Conservation (phyloP, 1,140 invertebrate species). For the Homalodisca vitripennis region DNA sequence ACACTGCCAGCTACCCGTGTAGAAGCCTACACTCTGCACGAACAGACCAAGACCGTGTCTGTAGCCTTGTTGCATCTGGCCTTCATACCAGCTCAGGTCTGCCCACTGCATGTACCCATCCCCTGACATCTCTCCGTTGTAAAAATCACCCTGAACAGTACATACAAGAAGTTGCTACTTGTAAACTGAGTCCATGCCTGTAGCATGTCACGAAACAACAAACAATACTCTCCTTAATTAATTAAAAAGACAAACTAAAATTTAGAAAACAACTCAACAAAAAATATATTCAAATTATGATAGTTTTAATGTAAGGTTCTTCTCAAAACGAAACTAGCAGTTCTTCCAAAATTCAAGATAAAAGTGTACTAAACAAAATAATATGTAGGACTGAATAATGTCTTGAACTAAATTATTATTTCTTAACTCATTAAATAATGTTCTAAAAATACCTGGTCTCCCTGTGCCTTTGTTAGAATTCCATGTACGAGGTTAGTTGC, state of each 20-base stretch:
- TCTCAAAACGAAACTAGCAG: no score
- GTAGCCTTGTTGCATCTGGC: conserved; percentile 53
- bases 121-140: conserved; percentile 54
- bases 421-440: no score
- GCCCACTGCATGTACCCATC: conserved; percentile 54
- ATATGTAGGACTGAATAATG: no score
- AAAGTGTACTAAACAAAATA: no score
- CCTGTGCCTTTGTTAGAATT: no score
- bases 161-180: not conserved
- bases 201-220: not conserved
- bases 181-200: not conserved
- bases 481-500: no score
- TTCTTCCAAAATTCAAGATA: no score
- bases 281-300: not conserved
- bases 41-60: conserved; percentile 56
- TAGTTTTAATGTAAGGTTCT: no score
- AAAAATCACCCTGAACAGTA: conserved; percentile 53
- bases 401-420: no score
- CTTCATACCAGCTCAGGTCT: conserved; percentile 55
- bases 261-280: not conserved
- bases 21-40: conserved; percentile 44
- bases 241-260: conserved; percentile 11
- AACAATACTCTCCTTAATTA: not conserved
- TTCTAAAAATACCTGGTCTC: no score
- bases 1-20: conserved; percentile 46